A percentile compares a stretch with the other conserved stretches of the same genome.
Conservation (phyloP, 2,888 invertebrate species). For the Acronicta leporina region DNA sequence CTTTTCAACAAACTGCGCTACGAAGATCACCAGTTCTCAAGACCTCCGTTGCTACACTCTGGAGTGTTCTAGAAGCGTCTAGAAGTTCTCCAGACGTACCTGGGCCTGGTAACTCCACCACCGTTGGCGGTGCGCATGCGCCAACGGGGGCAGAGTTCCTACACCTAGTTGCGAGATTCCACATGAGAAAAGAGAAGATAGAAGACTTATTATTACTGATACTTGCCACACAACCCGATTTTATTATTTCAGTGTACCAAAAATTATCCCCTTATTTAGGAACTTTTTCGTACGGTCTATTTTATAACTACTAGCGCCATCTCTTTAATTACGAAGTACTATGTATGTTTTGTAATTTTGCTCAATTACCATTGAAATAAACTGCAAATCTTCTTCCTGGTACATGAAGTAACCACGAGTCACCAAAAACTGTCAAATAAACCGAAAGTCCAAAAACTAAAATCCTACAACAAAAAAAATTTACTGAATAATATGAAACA, state of each 20-base stretch:
- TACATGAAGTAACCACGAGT: no score
- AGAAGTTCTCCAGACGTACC: slow-evolving; percentile 69
- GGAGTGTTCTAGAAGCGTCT: slow-evolving; percentile 27
- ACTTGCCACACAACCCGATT: not conserved
- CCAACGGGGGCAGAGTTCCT: slow-evolving; percentile 95
- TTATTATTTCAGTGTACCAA: not conserved
- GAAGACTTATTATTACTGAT: not conserved
- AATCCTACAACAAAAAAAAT: no score
- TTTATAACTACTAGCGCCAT: no score
- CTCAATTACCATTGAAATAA: no score
- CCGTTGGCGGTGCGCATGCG: slow-evolving; percentile 92
- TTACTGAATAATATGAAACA: no score
- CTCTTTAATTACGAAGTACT: no score
- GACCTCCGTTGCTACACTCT: slow-evolving; percentile 3
- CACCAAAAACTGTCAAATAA: no score
- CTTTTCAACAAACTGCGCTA: not conserved
- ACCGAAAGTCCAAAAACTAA: no score
- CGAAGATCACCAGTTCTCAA: not conserved
- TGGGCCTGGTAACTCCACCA: slow-evolving; percentile 95
- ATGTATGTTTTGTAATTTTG: no score
- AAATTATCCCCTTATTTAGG: not conserved
- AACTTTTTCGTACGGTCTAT: no score
- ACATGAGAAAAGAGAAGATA: slow-evolving; percentile 41
- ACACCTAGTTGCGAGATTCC: slow-evolving; percentile 89
- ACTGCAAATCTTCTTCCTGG: no score